These are phyloP conservation scores for Actenoides lindsayi DNA, from an alignment of 2,113 vertebrate genomes.

Conservation along the genomic window DNA sequence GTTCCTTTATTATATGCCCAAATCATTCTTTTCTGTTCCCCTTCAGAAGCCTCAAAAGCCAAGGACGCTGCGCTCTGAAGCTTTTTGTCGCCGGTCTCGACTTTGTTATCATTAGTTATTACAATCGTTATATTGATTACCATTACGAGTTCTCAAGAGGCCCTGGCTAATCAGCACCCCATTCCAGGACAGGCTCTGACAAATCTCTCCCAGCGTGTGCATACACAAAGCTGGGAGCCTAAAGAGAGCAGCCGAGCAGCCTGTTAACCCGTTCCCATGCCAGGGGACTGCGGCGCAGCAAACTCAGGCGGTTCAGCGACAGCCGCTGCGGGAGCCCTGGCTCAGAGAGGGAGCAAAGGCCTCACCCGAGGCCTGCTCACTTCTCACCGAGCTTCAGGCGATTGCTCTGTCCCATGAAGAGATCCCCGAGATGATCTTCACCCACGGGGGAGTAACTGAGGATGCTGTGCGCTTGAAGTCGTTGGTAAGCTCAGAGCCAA, in stretches of 20 bases:
- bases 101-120: constrained; percentile 49
- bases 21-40: constrained; percentile 15
- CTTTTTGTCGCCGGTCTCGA: constrained; percentile 16
- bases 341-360: background rate
- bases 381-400: background rate
- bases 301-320: background rate
- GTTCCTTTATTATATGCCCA: constrained; percentile 14
- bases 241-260: background rate
- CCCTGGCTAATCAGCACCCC: constrained; percentile 51
- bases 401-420: background rate
- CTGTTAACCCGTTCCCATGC: background rate
- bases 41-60: constrained; percentile 12
- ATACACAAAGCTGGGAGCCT: constrained; percentile 1
- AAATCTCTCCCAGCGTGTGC: constrained; percentile 27
- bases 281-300: background rate
- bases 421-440: background rate
- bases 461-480: background rate
- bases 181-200: constrained; percentile 33
- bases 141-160: background rate
- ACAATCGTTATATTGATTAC: constrained; percentile 50
- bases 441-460: background rate
- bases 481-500: background rate
- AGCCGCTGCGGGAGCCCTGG: fast-evolving
- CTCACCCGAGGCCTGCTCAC: background rate
- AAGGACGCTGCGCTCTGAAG: background rate